Percentiles rank a stretch among this genome's conserved stretches.
Conservation (phyloP, 1,140 invertebrate species). For the Polypedilum vanderplanki region DNA sequence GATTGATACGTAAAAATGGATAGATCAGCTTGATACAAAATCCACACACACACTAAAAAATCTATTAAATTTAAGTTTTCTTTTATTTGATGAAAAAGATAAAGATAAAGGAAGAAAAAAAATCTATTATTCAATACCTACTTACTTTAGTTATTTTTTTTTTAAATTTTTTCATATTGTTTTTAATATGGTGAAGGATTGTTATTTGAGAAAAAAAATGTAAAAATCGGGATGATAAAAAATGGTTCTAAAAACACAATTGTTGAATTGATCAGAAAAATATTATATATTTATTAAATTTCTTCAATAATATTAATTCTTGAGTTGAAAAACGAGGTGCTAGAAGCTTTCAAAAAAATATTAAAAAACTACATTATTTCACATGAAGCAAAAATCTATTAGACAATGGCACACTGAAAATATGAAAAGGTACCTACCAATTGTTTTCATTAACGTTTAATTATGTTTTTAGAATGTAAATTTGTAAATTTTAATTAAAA, state of each 20-base stretch:
- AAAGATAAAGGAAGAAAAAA: no score
- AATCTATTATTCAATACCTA: no score
- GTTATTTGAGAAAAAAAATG: not conserved
- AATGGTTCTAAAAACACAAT: not conserved
- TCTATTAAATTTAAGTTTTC: no score
- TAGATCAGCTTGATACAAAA: no score
- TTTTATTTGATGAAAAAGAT: no score
- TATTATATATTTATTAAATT: conserved; percentile 20
- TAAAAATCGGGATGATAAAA: conserved; percentile 19
- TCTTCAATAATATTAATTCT: not conserved
- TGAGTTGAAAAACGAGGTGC: conserved; percentile 17
- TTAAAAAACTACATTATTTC: not conserved
- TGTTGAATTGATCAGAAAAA: not conserved
- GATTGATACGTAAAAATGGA: no score
- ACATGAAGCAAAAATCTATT: conserved; percentile 3
- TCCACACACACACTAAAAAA: no score
- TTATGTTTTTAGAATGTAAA: not conserved
- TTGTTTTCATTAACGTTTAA: conserved; percentile 16
- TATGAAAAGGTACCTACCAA: conserved; percentile 12
- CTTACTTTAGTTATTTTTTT: no score
- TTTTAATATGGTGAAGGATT: conserved; percentile 12
- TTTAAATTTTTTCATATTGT: conserved; percentile 3
- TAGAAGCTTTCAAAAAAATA: conserved; percentile 4
- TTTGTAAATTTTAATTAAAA: conserved; percentile 10
- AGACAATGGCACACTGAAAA: conserved; percentile 15